Conservation (phyloP, 2,888 invertebrate genomes). For the Plemyria rubiginata region DNA sequence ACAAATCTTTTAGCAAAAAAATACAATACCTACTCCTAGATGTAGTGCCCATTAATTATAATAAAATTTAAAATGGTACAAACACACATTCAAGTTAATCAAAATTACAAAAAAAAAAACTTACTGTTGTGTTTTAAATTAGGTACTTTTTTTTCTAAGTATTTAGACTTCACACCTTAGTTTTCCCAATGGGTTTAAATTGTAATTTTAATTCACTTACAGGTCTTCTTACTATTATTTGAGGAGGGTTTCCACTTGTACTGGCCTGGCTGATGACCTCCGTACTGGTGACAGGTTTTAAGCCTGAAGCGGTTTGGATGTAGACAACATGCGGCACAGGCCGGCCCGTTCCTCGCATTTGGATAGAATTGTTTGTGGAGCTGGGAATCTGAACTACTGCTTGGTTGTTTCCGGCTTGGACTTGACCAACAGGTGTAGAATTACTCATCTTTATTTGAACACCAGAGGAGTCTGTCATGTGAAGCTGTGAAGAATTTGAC, state of each 20-base stretch:
- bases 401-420: slow-evolving; percentile 69
- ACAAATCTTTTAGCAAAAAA: neutral
- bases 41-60: neutral
- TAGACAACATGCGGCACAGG: slow-evolving; percentile 85
- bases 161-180: slow-evolving; percentile 2
- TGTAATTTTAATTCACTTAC: slow-evolving; percentile 67
- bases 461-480: slow-evolving; percentile 64
- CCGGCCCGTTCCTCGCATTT: slow-evolving; percentile 66
- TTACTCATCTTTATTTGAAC: slow-evolving; percentile 71
- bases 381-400: slow-evolving; percentile 73
- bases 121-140: slow-evolving; percentile 1
- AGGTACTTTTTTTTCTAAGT: neutral
- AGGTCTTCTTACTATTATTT: slow-evolving; percentile 81
- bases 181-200: slow-evolving; percentile 28
- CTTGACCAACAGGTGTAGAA: slow-evolving; percentile 65
- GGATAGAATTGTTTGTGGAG: slow-evolving; percentile 70
- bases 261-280: slow-evolving; percentile 80
- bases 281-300: slow-evolving; percentile 77
- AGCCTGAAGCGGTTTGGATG: slow-evolving; percentile 83
- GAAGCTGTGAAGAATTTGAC: slow-evolving; percentile 67
- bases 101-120: slow-evolving; percentile 31
- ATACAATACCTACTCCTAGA: neutral
- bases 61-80: slow-evolving; percentile 2
- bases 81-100: slow-evolving; percentile 30
- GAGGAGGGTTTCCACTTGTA: slow-evolving; percentile 79